phyloP scores from a whole-genome alignment of 2,888 invertebrate genomes.

The Pristionchus arcanus region DNA sequence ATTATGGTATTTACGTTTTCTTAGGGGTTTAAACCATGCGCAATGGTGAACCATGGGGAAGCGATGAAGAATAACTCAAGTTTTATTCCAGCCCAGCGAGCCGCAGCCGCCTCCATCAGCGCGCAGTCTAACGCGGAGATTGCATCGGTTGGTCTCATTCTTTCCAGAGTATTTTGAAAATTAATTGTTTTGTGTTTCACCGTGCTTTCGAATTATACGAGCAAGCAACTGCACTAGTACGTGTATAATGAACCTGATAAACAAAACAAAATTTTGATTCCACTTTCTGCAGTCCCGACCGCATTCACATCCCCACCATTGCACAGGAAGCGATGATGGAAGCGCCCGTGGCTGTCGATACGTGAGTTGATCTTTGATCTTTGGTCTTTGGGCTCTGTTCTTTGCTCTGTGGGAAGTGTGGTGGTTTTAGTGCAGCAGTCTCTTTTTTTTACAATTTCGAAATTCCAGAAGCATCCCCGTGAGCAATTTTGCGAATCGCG shows the following conservation, averaged over 20 bases:
- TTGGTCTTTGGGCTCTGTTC: neutral
- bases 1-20: too few relatives aligned
- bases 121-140: slow-evolving; percentile 2
- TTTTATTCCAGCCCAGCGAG: neutral
- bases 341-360: neutral
- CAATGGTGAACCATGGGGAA: too few relatives aligned
- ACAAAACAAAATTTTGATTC: too few relatives aligned
- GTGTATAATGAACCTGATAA: too few relatives aligned
- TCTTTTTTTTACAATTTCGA: too few relatives aligned
- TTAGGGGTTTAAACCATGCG: too few relatives aligned
- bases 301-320: slow-evolving; percentile 45
- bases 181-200: too few relatives aligned
- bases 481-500: slow-evolving; percentile 35
- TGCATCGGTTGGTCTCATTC: neutral
- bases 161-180: neutral
- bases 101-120: neutral
- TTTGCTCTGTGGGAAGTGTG: too few relatives aligned
- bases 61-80: too few relatives aligned
- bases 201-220: too few relatives aligned
- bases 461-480: slow-evolving; percentile 15
- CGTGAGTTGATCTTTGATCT: slow-evolving; percentile 31
- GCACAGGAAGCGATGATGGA: slow-evolving; percentile 16
- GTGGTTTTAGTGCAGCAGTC: too few relatives aligned
- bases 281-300: slow-evolving; percentile 44
- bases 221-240: too few relatives aligned